A percentile compares a stretch with the other conserved stretches of the same genome.
Conservation (phyloP, 2,113 vertebrate genomes). For the Cyphomyrus discorhynchus region DNA sequence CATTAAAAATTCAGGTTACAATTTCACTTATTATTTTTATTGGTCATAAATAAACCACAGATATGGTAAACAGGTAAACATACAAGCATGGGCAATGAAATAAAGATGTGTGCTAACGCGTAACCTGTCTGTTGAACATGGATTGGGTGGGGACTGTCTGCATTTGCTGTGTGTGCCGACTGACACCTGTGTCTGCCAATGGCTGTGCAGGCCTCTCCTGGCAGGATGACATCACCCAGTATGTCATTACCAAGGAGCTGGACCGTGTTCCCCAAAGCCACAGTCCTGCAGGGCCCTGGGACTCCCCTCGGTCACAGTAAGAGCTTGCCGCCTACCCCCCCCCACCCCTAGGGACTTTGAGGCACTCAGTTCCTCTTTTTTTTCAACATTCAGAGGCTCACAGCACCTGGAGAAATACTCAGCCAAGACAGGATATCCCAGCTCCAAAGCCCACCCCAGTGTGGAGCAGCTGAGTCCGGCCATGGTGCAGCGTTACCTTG, state of each 20-base stretch:
- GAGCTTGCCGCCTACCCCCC: constrained; percentile 35
- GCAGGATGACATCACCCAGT: constrained; percentile 91
- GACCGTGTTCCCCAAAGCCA: constrained; percentile 76
- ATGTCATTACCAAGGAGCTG: constrained; percentile 90
- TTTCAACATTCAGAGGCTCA: constrained; percentile 16
- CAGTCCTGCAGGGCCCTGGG: constrained; percentile 35
- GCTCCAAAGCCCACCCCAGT: constrained; percentile 40
- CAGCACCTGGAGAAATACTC: constrained; percentile 36
- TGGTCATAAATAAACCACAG: background rate
- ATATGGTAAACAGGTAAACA: background rate
- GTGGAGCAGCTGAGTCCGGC: constrained; percentile 38
- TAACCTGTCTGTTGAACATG: background rate
- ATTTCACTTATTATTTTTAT: background rate
- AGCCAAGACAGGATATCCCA: constrained; percentile 38
- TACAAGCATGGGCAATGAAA: background rate
- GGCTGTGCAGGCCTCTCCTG: constrained; percentile 76
- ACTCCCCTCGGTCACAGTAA: constrained; percentile 57
- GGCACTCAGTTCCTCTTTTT: background rate
- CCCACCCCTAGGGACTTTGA: constrained; percentile 23
- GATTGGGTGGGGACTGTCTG: background rate
- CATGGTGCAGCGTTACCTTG: constrained; percentile 70
- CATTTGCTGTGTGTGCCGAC: background rate
- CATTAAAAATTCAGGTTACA: background rate
- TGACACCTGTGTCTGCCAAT: constrained; percentile 13
- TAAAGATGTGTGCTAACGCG: background rate